Evolutionary conservation across 2,797 vertebrate genomes (phyloP), one percentile per base, ranked within the genome.

Genomic region (Urosaurus nigricauda): DNA sequence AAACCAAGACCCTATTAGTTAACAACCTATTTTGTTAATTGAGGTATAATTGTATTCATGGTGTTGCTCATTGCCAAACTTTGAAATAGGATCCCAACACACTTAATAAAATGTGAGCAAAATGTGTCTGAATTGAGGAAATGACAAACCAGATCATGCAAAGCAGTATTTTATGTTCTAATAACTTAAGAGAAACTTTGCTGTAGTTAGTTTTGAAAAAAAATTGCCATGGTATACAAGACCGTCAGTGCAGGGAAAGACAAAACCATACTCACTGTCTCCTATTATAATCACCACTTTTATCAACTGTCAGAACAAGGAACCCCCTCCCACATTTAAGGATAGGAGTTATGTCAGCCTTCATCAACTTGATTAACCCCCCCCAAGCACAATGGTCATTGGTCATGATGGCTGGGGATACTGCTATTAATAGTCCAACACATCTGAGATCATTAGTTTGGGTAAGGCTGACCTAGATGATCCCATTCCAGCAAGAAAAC

Each of bases 241-340:
- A 87, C 3, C 32, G 58, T 43, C 12, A 87, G 35, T 58, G 32
- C 13, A 51, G 47, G 63, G 24, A 77, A 37, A 77, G 53, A 37
- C 4, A 5, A 12, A 85, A 24, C 35, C 14, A 86, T 53, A 7
- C 4, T 79, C 58, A 47, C 37, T 7, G 29, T 68, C n/a, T 63
- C 35, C 51, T 79, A n/a, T 51, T 16, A 37, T 14, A 35, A 35
- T 74, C 71, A 56, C 75, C 63, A 19, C 6, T 6, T 47, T 16
- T 40, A 87, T 43, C 51, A 56, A 37, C 14, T 63, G 63, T 87
- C 75, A 79, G 37, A 70, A 68, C 29, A 78, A 86, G 58, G 43
- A 79, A 53, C 26, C 32, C 32, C 63, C 8, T 53, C 26, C 21
- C 29, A 79, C 68, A 68, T n/a, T 16, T 79, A 79, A 70, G 47